Conservation (phyloP, 2,797 vertebrate genomes). For the Halcyon smyrnensis region DNA sequence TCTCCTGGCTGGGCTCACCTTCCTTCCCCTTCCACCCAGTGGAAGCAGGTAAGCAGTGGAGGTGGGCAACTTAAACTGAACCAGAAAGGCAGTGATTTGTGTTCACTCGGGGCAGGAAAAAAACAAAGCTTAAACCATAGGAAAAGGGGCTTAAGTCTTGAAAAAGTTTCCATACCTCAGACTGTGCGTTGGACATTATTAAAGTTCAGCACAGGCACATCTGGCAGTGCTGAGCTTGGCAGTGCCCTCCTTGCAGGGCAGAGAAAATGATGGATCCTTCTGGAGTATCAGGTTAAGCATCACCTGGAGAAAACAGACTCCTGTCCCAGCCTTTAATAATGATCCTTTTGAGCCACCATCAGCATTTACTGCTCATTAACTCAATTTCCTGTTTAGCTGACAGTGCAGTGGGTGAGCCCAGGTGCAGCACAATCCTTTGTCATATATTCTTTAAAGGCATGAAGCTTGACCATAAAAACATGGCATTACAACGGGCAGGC, state of each 20-base stretch:
- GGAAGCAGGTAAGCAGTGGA: fast-evolving
- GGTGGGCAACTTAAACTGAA: not conserved
- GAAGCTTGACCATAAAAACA: not conserved
- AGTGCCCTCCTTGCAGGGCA: fast-evolving
- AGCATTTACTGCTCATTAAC: not conserved
- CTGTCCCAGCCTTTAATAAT: not conserved
- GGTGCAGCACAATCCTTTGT: not conserved
- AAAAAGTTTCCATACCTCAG: not conserved
- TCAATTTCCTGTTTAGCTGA: not conserved
- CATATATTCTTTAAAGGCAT: not conserved
- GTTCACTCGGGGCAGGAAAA: not conserved
- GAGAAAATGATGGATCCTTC: not conserved
- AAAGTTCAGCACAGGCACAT: not conserved
- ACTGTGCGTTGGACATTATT: not conserved
- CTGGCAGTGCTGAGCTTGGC: not conserved
- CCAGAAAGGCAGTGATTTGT: fast-evolving
- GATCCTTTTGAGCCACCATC: not conserved
- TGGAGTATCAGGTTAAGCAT: not conserved
- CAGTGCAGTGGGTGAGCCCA: not conserved
- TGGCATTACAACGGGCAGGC: not conserved
- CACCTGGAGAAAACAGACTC: not conserved
- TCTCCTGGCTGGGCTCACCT: not conserved
- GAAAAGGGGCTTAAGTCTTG: not conserved
- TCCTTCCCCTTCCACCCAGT: not conserved
- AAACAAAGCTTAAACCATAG: not conserved